Base-by-base conservation (phyloP, 2,113 vertebrate species). In the Brienomyrus brachyistius region DNA sequence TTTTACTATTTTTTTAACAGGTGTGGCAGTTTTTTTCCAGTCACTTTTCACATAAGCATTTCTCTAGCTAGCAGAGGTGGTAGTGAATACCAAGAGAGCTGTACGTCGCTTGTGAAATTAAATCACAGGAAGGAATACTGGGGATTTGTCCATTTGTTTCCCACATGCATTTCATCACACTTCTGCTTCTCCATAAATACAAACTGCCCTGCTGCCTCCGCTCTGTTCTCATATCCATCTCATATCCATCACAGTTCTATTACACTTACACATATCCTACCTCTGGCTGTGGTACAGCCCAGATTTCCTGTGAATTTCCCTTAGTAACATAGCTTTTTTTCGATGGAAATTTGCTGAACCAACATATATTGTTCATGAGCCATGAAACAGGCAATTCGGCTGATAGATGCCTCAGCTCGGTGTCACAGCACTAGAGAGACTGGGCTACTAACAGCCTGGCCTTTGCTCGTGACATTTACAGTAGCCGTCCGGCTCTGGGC, bases 341-440 rank as follows among this genome's bases (percentile, higher is more conserved):
- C 50, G 47, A 21, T n/a, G 21, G 21, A 85, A 85, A 85, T 85
- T 85, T 85, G 83, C 83, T 85, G 83, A 85, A 48, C 83, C 83
- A 85, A 48, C 83, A 85, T n/a, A 48, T 47, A 47, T 48, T n/a
- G 40, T 85, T 43, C 45, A 48, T 48, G 83, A 85, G 47, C 10
- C 83, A 85, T 85, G 47, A 85, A 85, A 85, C n/a, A 51, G 48
- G 47, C 19, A 50, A n/a, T 85, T 85, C 9, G 5, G 8, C 9
- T 51, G 83, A 85, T 85, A 50, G 43, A 85, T 85, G 45, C 45
- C 6, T 50, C 47, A n/a, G 45, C 47, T 85, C 5, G 0, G 13
- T 50, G 19, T n/a, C 83, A 48, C n/a, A 23, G 19, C 21, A n/a
- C 45, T 84, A 50, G 7, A 50, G 82, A 50, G 21, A n/a, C 19